A percentile compares a stretch with the other conserved stretches of the same genome.
Evolutionary conservation across 2,113 vertebrate species (phyloP).

Genomic region (Macroglossus sobrinus): DNA sequence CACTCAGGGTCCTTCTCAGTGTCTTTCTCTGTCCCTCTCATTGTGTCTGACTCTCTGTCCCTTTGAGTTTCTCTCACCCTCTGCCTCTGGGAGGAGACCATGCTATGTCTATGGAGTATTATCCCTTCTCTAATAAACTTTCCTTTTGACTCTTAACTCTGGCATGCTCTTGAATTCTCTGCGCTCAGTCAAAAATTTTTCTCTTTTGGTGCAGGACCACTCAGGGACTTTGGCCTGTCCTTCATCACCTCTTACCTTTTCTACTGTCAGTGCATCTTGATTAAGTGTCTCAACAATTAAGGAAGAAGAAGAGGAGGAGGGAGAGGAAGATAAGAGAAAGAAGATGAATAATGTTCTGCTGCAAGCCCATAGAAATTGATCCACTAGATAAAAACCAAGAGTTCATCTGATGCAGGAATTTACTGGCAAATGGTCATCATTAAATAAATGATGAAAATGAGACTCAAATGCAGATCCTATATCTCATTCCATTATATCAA

Average conservation of each 20-base stretch:
- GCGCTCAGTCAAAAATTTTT: too few relatives aligned
- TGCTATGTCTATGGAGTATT: too few relatives aligned
- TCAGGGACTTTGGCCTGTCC: too few relatives aligned
- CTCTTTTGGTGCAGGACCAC: too few relatives aligned
- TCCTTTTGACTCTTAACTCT: too few relatives aligned
- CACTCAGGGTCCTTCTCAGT: too few relatives aligned
- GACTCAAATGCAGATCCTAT: background rate
- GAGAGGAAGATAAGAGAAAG: background rate
- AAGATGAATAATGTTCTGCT: background rate
- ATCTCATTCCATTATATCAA: background rate
- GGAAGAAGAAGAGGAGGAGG: background rate
- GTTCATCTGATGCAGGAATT: background rate
- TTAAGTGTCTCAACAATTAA: background rate
- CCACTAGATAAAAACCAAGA: background rate
- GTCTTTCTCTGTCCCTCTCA: too few relatives aligned
- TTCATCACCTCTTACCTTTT: background rate
- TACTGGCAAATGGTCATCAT: background rate
- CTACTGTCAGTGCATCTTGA: background rate
- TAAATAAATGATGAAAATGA: background rate
- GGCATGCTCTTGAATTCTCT: too few relatives aligned
- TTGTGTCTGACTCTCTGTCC: too few relatives aligned
- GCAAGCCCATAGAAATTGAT: rapidly evolving
- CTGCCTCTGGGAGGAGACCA: too few relatives aligned
- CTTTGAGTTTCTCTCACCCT: too few relatives aligned
- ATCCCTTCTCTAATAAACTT: too few relatives aligned